A percentile compares a stretch with the other conserved stretches of the same genome.
Conservation (phyloP, 2,797 vertebrate genomes). For the Perdix hodgsoniae region DNA sequence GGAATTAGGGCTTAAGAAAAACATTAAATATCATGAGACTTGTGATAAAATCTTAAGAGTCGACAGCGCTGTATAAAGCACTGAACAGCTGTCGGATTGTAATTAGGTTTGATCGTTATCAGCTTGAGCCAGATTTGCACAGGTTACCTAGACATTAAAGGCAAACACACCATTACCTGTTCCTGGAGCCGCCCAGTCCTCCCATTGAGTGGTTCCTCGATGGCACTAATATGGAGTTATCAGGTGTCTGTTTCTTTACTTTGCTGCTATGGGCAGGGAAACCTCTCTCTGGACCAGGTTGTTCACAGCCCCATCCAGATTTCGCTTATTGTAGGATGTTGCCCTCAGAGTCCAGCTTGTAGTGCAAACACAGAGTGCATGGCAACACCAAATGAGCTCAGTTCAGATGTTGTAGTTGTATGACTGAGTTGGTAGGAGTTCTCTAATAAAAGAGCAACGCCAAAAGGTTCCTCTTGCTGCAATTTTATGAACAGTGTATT, state of each 20-base stretch:
- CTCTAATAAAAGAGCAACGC: slow-evolving; percentile 61
- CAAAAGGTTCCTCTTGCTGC: slow-evolving; percentile 55
- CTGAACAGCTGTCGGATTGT: slow-evolving; percentile 8
- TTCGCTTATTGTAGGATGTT: neutral
- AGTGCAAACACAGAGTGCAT: slow-evolving; percentile 18
- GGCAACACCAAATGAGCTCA: slow-evolving; percentile 66
- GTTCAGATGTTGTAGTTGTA: slow-evolving; percentile 57
- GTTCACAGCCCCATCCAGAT: too few relatives aligned
- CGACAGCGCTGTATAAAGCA: neutral
- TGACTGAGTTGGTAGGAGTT: slow-evolving; percentile 40
- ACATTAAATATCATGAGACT: neutral
- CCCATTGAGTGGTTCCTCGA: neutral
- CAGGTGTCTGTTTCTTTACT: neutral
- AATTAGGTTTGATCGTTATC: slow-evolving; percentile 51
- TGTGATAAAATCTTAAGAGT: slow-evolving; percentile 51
- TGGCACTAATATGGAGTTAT: neutral
- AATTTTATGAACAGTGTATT: slow-evolving; percentile 45
- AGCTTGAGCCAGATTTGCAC: slow-evolving; percentile 25
- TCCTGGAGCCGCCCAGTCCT: neutral
- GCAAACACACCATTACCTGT: neutral
- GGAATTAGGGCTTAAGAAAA: slow-evolving; percentile 28
- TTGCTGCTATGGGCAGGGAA: neutral
- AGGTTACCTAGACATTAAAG: neutral
- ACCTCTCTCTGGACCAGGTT: too few relatives aligned
- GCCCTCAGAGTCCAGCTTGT: slow-evolving; percentile 13